Conservation (phyloP, 2,888 invertebrate species). For the Griposia aprilina region DNA sequence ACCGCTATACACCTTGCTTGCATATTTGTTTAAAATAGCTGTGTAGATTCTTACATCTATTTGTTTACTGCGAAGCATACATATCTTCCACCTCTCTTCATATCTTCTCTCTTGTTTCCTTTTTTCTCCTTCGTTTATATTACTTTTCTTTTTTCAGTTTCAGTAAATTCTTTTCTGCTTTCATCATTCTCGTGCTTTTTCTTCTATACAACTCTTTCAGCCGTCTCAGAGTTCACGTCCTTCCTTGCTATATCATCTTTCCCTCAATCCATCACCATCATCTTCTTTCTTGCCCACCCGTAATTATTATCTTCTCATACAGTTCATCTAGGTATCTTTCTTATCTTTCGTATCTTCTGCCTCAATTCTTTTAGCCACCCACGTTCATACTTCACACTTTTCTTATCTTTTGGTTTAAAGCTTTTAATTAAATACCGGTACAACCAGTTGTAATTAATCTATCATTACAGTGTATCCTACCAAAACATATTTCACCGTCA, state of each 20-base stretch:
- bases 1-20: neutral
- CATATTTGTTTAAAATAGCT: neutral
- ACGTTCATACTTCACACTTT: neutral
- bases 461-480: neutral
- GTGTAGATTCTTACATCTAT: too few species aligned
- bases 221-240: neutral
- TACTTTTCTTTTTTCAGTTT: neutral
- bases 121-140: too few species aligned
- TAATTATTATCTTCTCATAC: neutral
- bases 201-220: neutral
- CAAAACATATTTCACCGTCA: slow-evolving; percentile 5
- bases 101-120: too few species aligned
- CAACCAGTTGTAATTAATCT: neutral
- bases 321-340: neutral
- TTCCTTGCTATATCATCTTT: neutral
- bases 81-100: too few species aligned
- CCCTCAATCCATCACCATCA: neutral
- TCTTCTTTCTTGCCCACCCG: neutral
- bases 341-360: too few species aligned
- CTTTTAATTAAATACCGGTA: neutral
- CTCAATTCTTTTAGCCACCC: too few species aligned
- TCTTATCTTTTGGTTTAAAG: neutral
- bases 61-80: neutral
- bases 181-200: too few species aligned
- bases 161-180: neutral